phyloP scores from a whole-genome alignment of 1,140 invertebrate species.

The Drosophila tropicalis region DNA sequence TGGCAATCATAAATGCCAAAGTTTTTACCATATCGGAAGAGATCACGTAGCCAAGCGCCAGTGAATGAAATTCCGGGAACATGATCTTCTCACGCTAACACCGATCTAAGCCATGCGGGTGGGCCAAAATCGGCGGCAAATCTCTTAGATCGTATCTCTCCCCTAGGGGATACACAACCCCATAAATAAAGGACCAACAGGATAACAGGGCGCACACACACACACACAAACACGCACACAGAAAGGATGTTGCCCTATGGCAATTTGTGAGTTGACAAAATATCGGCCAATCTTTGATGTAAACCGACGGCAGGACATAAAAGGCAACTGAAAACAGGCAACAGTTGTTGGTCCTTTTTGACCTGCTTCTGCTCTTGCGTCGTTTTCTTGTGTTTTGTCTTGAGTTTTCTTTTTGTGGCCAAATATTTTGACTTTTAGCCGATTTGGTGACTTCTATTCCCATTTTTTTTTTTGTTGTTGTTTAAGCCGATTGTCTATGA shows the following conservation, averaged over 20 bases:
- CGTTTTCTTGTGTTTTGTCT: background rate
- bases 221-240: background rate
- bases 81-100: constrained; percentile 65
- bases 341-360: constrained; percentile 24
- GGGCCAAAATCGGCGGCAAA: constrained; percentile 34
- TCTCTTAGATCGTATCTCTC: constrained; percentile 35
- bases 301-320: constrained; percentile 18
- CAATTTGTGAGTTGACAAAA: constrained; percentile 83
- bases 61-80: constrained; percentile 49
- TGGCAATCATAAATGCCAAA: constrained; percentile 54
- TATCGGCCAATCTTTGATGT: constrained; percentile 53
- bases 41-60: constrained; percentile 22
- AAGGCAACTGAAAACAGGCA: constrained; percentile 13
- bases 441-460: constrained; percentile 34
- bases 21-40: constrained; percentile 26
- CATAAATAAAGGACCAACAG: constrained; percentile 67
- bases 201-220: constrained; percentile 35
- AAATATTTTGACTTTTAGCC: constrained; percentile 72
- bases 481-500: constrained; percentile 56
- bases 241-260: constrained; percentile 36
- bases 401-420: constrained; percentile 41
- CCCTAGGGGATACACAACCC: constrained; percentile 3
- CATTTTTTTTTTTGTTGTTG: constrained; percentile 33
- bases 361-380: constrained; percentile 35
- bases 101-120: constrained; percentile 48